Evolutionary conservation across 2,113 vertebrate species (phyloP).

Genomic region (Hemichromis elongatus): DNA sequence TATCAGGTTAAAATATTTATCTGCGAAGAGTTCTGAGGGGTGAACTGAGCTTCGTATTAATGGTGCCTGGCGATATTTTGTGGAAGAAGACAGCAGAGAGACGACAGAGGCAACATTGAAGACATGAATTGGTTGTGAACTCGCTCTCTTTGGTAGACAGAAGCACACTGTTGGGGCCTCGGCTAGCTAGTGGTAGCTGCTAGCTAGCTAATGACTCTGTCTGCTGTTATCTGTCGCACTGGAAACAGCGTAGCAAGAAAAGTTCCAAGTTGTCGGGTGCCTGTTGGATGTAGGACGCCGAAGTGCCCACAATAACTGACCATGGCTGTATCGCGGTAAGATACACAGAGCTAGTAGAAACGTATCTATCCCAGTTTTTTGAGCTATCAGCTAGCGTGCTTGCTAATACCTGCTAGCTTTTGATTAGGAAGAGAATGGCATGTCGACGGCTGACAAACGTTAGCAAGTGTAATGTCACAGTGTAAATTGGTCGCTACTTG

Average conservation of each 20-base stretch:
- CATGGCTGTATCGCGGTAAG: constrained; percentile 78
- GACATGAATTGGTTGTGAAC: constrained; percentile 55
- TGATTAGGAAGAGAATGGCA: constrained; percentile 1
- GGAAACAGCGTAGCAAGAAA: background rate
- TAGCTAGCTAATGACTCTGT: constrained; percentile 47
- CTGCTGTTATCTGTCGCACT: background rate
- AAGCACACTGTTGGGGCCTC: constrained; percentile 41
- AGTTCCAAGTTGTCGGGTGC: background rate
- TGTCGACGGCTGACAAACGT: background rate
- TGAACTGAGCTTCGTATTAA: constrained; percentile 45
- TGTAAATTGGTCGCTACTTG: background rate
- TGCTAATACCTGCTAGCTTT: constrained; percentile 26
- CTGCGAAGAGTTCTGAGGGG: constrained; percentile 64
- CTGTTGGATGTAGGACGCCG: constrained; percentile 42
- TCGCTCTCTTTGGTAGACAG: constrained; percentile 3
- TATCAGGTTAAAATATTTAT: constrained; percentile 70
- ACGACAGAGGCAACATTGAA: constrained; percentile 55
- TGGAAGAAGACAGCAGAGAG: constrained; percentile 22
- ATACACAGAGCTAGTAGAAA: too few species aligned
- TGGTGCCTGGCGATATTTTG: background rate
- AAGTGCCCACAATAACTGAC: background rate
- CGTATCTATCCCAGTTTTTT: background rate
- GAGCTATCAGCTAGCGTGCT: background rate
- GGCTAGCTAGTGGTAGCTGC: constrained; percentile 38
- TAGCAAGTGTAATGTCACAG: background rate